These are phyloP conservation scores for Peromyscus melanophrys DNA, from an alignment of 2,797 vertebrate genomes.

Conservation along the genomic window DNA sequence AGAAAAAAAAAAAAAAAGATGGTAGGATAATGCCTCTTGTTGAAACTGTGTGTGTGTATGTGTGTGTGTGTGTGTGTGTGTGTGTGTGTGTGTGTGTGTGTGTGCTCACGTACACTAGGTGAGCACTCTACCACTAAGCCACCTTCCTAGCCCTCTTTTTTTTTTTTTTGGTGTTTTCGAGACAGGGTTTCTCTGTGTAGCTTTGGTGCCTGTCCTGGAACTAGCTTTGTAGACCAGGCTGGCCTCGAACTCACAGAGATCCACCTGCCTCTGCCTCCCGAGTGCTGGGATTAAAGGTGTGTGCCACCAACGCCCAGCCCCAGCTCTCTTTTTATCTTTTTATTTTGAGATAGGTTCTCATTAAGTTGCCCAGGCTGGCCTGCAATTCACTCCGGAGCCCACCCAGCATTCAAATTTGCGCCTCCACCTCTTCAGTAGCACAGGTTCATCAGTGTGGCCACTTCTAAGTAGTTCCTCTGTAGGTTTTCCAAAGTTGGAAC, in stretches of 20 bases:
- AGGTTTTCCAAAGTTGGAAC: not conserved
- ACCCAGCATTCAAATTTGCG: not conserved
- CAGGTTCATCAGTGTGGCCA: not conserved
- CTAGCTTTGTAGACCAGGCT: no score
- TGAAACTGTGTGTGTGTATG: not conserved
- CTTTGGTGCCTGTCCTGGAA: no score
- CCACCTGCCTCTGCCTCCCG: no score
- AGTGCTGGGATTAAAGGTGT: no score
- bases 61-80: no score
- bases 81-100: no score
- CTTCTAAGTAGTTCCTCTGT: not conserved
- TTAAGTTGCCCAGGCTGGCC: not conserved
- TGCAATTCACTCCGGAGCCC: not conserved
- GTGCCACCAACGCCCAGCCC: no score
- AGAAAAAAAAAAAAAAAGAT: not conserved
- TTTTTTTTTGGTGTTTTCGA: no score
- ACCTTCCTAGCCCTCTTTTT: not conserved
- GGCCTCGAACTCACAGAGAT: no score
- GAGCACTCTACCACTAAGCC: not conserved
- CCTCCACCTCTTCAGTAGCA: not conserved
- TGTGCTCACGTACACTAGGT: not conserved
- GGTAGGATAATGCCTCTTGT: constrained; percentile 39
- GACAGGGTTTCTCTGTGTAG: no score
- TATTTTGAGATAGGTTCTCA: not conserved
- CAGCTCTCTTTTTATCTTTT: not conserved